Base-by-base conservation (phyloP, 1,140 invertebrate species). In the Hyles euphorbiae region DNA sequence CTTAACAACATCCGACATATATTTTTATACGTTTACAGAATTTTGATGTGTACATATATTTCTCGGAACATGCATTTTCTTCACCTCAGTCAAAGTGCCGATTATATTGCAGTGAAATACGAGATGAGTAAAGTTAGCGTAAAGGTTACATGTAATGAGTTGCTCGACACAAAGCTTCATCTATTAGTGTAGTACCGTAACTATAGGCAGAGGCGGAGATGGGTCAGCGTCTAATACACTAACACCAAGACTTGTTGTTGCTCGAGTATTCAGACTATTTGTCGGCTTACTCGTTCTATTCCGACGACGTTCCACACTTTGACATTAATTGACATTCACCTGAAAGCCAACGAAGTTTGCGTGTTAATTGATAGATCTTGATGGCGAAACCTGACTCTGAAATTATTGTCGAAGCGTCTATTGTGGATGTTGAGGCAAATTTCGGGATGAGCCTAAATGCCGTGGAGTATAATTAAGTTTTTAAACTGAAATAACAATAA, bases 321-420 rank as follows among this genome's bases (percentile, higher is more conserved):
- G 74, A 77, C 75, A 71, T 72, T 76, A 81, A 81, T 78, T 78
- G 79, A 76, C 74, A 71, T 76, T 75, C 72, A 74, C 69, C 72
- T 78, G 72, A 78, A 81, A 74, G 70, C 69, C 74, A 67, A 76
- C 76, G 62, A 71, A 74, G 74, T 83, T 80, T 71, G 67, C 68
- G 69, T 70, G 72, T 70, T 81, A 81, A 77, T 83, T 83, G 72
- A 80, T 80, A 80, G 67, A 81, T 80, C 71, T 74, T 72, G 72
- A 75, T 67, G 70, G 56, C 50, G 54, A 61, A 67, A 65, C 62
- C 52, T 47, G 50, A 68, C 34, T 49, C 45, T 53, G 40, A 45
- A 55, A 63, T 63, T 56, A 63, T 59, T 56, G 34, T 10, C 6
- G 52, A 53, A 53, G 34, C 34, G 10, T 32, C 10, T 8, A 8